Conservation (phyloP, 2,888 invertebrate species). For the Pseudolycoriella hygida region DNA sequence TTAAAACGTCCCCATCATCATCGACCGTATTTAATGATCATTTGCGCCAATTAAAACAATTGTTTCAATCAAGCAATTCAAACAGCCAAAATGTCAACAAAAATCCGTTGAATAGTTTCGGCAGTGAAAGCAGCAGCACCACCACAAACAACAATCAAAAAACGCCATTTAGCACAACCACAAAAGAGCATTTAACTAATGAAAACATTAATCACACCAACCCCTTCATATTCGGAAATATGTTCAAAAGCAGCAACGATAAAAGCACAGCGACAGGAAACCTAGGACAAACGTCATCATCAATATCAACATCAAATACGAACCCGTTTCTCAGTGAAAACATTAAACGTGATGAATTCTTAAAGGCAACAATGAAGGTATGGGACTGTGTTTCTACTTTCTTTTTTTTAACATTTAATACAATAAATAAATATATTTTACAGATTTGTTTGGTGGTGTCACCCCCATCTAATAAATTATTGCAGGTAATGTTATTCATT, state of each 20-base stretch:
- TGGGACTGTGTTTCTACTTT: too few species aligned
- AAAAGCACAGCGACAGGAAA: background rate
- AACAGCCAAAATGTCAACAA: background rate
- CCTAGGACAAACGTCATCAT: background rate
- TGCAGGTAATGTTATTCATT: constrained; percentile 19
- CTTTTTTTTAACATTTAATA: too few species aligned
- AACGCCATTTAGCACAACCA: background rate
- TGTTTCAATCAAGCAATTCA: background rate
- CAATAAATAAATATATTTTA: too few species aligned
- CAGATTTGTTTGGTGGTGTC: constrained; percentile 51
- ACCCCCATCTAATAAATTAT: constrained; percentile 33
- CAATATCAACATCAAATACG: constrained; percentile 12
- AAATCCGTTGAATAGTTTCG: background rate
- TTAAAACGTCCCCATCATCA: background rate
- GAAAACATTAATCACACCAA: background rate
- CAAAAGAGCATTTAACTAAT: background rate
- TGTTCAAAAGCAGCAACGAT: background rate
- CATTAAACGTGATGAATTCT: constrained; percentile 44
- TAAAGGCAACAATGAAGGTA: constrained; percentile 48
- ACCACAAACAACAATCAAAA: background rate
- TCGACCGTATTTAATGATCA: background rate
- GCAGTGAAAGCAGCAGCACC: background rate
- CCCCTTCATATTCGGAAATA: background rate
- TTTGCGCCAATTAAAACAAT: background rate
- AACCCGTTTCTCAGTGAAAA: constrained; percentile 23